These are phyloP conservation scores for Carabus problematicus DNA, from an alignment of 2,888 invertebrate species.

Conservation along the genomic window DNA sequence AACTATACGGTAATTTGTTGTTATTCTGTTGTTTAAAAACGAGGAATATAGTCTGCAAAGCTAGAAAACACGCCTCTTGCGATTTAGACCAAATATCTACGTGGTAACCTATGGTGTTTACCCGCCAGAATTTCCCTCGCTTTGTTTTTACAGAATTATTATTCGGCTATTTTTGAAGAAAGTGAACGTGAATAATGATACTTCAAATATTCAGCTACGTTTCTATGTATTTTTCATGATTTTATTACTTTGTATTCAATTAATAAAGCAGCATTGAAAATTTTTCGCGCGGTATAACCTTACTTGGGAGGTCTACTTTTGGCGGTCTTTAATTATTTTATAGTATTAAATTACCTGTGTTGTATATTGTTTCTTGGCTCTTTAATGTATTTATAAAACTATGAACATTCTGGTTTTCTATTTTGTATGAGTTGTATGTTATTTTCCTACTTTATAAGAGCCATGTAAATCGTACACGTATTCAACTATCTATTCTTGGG, in stretches of 20 bases:
- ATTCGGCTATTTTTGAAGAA: background rate
- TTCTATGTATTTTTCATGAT: no score
- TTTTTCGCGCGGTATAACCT: conserved; percentile 38
- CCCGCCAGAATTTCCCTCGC: conserved; percentile 39
- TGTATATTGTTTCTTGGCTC: conserved; percentile 13
- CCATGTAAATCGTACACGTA: background rate
- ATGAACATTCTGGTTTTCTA: background rate
- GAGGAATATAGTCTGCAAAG: no score
- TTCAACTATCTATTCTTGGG: background rate
- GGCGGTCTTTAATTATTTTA: conserved; percentile 26
- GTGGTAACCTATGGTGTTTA: conserved; percentile 29
- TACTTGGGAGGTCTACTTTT: conserved; percentile 38
- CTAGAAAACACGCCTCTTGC: no score
- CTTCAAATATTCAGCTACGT: background rate
- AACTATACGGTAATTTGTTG: no score
- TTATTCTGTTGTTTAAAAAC: no score
- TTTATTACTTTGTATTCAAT: background rate
- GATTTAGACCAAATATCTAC: conserved; percentile 24
- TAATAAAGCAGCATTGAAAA: conserved; percentile 18
- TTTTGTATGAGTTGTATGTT: background rate
- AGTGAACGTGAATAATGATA: background rate
- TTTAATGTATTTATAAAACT: conserved; percentile 9
- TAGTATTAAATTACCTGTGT: background rate
- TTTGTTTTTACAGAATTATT: conserved; percentile 13
- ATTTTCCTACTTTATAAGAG: background rate